Conservation (phyloP, 2,797 vertebrate genomes). For the Mormyrops boulengeri region DNA sequence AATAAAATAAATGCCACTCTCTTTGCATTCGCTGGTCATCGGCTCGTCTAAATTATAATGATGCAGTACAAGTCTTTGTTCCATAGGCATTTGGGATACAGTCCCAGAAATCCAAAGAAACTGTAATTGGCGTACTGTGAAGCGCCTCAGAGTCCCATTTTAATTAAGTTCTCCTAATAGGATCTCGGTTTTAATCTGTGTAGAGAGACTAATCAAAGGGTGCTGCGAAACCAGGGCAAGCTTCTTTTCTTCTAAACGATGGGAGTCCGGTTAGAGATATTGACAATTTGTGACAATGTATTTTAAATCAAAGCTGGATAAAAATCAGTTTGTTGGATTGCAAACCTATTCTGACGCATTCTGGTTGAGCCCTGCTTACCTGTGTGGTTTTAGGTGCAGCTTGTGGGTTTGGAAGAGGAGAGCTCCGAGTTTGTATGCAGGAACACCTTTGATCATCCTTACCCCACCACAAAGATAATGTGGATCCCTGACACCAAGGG, state of each 20-base stretch:
- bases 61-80: neutral
- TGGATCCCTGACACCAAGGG: constrained; percentile 99
- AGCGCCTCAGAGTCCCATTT: neutral
- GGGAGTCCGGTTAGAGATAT: neutral
- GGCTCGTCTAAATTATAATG: neutral
- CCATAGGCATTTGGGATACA: neutral
- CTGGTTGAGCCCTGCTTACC: neutral
- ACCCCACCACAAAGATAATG: constrained; percentile 98
- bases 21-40: neutral
- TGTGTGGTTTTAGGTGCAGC: constrained; percentile 71
- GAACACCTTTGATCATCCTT: constrained; percentile 97
- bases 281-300: neutral
- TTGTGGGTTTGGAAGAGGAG: constrained; percentile 96
- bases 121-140: neutral
- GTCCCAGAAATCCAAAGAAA: neutral
- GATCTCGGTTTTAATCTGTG: neutral
- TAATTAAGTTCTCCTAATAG: neutral
- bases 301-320: neutral
- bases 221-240: neutral
- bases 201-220: neutral
- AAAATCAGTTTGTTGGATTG: neutral
- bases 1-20: neutral
- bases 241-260: neutral
- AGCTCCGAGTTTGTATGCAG: constrained; percentile 98
- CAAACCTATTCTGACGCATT: neutral